Evolutionary conservation across 1,140 invertebrate genomes (phyloP), one percentile per base, ranked within the genome.

Genomic region (Drosophila lacteicornis): DNA sequence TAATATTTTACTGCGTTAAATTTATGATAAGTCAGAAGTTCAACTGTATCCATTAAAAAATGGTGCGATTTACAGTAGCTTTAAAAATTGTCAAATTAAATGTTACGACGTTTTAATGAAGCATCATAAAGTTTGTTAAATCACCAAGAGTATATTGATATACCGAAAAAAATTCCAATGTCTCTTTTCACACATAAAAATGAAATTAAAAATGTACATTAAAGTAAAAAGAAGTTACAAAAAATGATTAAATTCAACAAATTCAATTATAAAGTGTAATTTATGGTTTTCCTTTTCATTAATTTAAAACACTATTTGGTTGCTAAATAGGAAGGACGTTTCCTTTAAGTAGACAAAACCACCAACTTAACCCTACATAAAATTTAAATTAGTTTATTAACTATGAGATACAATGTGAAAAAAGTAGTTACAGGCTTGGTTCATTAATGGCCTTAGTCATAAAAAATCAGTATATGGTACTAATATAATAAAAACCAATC

Each of bases 401-500:
- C 13, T 38, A 22, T 11, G 13, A 55, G 3, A 3, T n/a, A 22
- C 17, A 55, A 38, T 22, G 30, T 55, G 17, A 22, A 36, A 36
- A 36, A 33, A 13, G 19, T 4, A 2, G 9, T 55, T 55, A 22
- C 4, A 15, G 2, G 4, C 19, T 25, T 55, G 33, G 53, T 22
- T 55, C 51, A 55, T 55, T 55, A 55, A 17, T 22, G 33, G 7
- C 13, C 7, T 38, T 8, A 40, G 17, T 4, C 53, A 40, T 22
- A 5, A 38, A 55, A 15, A 22, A 22, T 19, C 8, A 13, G 12
- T 40, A 11, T 11, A 25, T 56, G 36, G 22, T 40, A 40, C 22
- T 40, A 13, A 22, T 40, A 25, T 56, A 56, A 56, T 40, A 40
- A 56, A 56, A 56, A 40, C 25, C 19, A 25, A 40, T 40, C 36